phyloP scores from a whole-genome alignment of 2,113 vertebrate genomes.

The Pteropus alecto region DNA sequence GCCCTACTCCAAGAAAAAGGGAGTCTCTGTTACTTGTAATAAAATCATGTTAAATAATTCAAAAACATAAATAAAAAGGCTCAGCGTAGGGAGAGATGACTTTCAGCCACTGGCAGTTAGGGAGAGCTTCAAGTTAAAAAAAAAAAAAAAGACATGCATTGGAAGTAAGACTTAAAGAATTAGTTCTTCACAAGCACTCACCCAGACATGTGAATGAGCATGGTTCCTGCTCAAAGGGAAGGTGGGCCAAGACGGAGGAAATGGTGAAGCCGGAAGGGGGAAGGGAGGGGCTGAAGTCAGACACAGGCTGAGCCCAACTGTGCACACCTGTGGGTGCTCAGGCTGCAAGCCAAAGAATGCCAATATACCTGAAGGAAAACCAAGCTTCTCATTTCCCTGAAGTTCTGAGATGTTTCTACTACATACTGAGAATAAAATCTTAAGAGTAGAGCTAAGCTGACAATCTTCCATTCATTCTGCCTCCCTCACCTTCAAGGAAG shows the following conservation, averaged over 20 bases:
- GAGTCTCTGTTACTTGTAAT: background rate
- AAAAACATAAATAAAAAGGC: background rate
- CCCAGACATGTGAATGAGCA: accelerated
- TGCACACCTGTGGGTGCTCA: no score
- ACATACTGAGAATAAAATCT: background rate
- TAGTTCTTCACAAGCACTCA: background rate
- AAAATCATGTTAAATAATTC: background rate
- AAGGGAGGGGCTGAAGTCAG: background rate
- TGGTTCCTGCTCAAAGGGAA: background rate
- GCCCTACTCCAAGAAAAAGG: background rate
- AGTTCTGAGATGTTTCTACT: background rate
- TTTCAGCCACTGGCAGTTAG: background rate
- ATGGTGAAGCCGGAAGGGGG: background rate
- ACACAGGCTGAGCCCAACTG: background rate
- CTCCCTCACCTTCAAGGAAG: background rate
- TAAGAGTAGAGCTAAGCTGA: background rate
- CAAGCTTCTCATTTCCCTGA: background rate
- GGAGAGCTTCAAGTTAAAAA: background rate
- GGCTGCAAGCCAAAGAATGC: background rate
- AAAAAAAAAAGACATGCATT: background rate
- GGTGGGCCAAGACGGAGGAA: background rate
- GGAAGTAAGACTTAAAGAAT: background rate
- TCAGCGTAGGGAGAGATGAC: background rate
- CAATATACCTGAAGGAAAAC: background rate
- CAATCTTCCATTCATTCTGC: background rate